These are phyloP conservation scores for Limosa lapponica DNA, from an alignment of 2,797 vertebrate species.

Conservation along the genomic window DNA sequence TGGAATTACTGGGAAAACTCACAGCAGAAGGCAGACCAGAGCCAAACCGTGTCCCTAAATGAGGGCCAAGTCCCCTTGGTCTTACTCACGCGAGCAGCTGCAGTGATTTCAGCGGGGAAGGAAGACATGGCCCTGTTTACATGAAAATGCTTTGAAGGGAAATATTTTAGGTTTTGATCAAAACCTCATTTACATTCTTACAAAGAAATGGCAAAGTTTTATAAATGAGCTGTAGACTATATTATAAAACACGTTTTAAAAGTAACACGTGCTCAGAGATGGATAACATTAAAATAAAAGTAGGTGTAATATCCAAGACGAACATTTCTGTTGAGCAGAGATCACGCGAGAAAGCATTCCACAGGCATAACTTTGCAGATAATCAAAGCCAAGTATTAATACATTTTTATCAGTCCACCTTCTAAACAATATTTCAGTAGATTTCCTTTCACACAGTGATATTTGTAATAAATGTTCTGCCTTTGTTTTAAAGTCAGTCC, in stretches of 20 bases:
- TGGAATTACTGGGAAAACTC: not conserved
- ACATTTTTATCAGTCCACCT: slow-evolving; percentile 84
- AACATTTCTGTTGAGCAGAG: slow-evolving; percentile 62
- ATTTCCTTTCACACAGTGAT: slow-evolving; percentile 98
- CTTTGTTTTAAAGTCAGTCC: slow-evolving; percentile 92
- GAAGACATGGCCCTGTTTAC: slow-evolving; percentile 2
- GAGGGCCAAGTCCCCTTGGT: not conserved
- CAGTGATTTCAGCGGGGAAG: not conserved
- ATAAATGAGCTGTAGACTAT: slow-evolving; percentile 69
- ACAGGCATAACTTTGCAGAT: slow-evolving; percentile 79
- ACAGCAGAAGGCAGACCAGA: not conserved
- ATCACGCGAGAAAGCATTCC: slow-evolving; percentile 73
- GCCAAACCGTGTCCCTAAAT: not conserved
- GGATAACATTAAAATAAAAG: slow-evolving; percentile 53
- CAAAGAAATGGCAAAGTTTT: slow-evolving; percentile 46
- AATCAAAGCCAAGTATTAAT: slow-evolving; percentile 82
- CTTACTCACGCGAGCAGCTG: not conserved
- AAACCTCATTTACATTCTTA: slow-evolving; percentile 67
- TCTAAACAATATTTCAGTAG: slow-evolving; percentile 90
- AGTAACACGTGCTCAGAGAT: slow-evolving; percentile 65
- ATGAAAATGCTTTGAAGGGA: slow-evolving; percentile 56
- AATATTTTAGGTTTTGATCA: slow-evolving; percentile 66
- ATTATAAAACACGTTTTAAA: slow-evolving; percentile 62
- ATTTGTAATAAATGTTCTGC: slow-evolving; percentile 93
- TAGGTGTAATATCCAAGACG: slow-evolving; percentile 58